Conservation (phyloP, 1,140 invertebrate genomes). For the Brachionus plicatilis region DNA sequence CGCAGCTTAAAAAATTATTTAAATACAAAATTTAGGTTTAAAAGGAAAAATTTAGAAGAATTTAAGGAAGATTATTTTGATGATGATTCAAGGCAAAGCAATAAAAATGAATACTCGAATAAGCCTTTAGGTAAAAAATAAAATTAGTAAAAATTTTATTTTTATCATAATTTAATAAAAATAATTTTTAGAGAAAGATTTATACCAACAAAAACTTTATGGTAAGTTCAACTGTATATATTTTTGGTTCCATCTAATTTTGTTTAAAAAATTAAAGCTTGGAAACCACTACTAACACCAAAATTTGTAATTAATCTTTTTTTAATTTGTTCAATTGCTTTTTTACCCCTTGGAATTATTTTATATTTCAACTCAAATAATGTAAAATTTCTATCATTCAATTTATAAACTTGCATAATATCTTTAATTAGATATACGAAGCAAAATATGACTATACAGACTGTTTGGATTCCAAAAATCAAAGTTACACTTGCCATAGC, state of each 20-base stretch:
- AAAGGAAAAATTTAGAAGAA: neutral
- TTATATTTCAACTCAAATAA: conserved; percentile 47
- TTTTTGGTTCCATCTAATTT: neutral
- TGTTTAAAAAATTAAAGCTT: conserved; percentile 60
- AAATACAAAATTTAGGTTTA: neutral
- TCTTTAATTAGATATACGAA: neutral
- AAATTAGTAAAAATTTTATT: neutral
- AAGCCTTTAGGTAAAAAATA: neutral
- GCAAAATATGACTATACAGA: conserved; percentile 46
- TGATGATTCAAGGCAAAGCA: neutral
- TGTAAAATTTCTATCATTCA: conserved; percentile 57
- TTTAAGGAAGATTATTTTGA: neutral
- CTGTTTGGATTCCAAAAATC: conserved; percentile 59
- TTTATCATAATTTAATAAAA: neutral
- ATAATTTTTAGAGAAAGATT: neutral
- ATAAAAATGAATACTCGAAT: neutral
- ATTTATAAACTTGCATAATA: neutral
- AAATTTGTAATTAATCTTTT: conserved; percentile 92
- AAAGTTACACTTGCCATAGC: conserved; percentile 66
- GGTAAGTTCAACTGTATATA: neutral
- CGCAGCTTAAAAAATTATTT: neutral
- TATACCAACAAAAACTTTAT: neutral
- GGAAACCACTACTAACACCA: conserved; percentile 97
- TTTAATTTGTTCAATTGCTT: conserved; percentile 90
- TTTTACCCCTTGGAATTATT: conserved; percentile 89